phyloP scores from a whole-genome alignment of 2,888 invertebrate species.

The Drosophila trichaetosa region DNA sequence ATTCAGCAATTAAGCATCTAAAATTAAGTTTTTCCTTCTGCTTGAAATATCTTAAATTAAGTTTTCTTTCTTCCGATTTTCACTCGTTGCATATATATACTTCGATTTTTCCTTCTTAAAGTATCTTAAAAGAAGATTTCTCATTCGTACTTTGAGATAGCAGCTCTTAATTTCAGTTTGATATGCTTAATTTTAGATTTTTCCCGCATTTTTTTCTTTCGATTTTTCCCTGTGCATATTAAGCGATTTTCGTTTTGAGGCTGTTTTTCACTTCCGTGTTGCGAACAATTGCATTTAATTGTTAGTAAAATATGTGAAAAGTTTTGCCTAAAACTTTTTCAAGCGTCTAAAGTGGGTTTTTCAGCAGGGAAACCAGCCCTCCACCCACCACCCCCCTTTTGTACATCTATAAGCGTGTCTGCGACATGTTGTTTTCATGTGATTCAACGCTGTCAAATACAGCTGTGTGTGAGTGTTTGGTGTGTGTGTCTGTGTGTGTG shows the following conservation, averaged over 20 bases:
- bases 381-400: not conserved
- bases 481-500: slow-evolving; percentile 9
- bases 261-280: slow-evolving; percentile 19
- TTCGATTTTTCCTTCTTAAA: not conserved
- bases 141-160: not conserved
- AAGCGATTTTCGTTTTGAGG: slow-evolving; percentile 38
- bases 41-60: not conserved
- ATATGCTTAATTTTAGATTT: not conserved
- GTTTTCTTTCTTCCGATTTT: not conserved
- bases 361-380: not conserved
- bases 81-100: not conserved
- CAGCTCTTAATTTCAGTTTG: not conserved
- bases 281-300: slow-evolving; percentile 79
- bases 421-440: slow-evolving; percentile 80
- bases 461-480: slow-evolving; percentile 43
- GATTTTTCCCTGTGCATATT: not conserved
- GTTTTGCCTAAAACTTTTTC: slow-evolving; percentile 62
- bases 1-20: not conserved
- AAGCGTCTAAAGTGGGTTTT: slow-evolving; percentile 57
- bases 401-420: slow-evolving; percentile 55
- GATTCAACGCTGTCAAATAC: slow-evolving; percentile 64
- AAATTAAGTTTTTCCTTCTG: not conserved
- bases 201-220: too few relatives aligned
- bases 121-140: not conserved
- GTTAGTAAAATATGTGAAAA: slow-evolving; percentile 80